Evolutionary conservation across 2,888 invertebrate genomes (phyloP).

Genomic region (Mesoligia furuncula): DNA sequence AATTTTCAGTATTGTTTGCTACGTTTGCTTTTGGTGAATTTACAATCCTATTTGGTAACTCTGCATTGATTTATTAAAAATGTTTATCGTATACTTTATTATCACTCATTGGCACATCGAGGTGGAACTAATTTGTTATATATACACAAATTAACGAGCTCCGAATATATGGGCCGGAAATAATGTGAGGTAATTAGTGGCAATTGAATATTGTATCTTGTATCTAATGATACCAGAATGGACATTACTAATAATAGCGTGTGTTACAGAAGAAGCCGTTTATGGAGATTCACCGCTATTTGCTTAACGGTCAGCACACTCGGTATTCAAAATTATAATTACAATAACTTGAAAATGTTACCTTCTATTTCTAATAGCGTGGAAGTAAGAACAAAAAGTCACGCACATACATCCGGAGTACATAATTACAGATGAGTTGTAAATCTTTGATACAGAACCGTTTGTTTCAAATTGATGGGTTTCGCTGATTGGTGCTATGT

Average conservation of each 20-base stretch:
- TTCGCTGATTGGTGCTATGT: conserved; percentile 68
- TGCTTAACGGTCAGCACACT: conserved; percentile 69
- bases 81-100: neutral
- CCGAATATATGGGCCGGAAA: conserved; percentile 52
- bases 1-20: conserved; percentile 1
- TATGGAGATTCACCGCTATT: conserved; percentile 66
- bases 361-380: conserved; percentile 45
- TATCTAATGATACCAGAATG: conserved; percentile 58
- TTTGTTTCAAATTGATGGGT: conserved; percentile 75
- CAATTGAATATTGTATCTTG: conserved; percentile 52
- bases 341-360: conserved; percentile 31
- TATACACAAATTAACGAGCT: conserved; percentile 34
- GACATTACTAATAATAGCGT: conserved; percentile 45
- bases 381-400: conserved; percentile 51
- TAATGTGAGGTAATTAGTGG: conserved; percentile 56
- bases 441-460: conserved; percentile 74
- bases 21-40: neutral
- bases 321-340: conserved; percentile 62
- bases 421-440: conserved; percentile 56
- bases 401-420: conserved; percentile 45
- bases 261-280: conserved; percentile 46
- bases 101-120: conserved; percentile 17
- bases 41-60: neutral
- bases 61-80: conserved; percentile 13
- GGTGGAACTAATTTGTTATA: conserved; percentile 30